These are phyloP conservation scores for Corythornis cristatus DNA, from an alignment of 2,113 vertebrate genomes.

Conservation along the genomic window DNA sequence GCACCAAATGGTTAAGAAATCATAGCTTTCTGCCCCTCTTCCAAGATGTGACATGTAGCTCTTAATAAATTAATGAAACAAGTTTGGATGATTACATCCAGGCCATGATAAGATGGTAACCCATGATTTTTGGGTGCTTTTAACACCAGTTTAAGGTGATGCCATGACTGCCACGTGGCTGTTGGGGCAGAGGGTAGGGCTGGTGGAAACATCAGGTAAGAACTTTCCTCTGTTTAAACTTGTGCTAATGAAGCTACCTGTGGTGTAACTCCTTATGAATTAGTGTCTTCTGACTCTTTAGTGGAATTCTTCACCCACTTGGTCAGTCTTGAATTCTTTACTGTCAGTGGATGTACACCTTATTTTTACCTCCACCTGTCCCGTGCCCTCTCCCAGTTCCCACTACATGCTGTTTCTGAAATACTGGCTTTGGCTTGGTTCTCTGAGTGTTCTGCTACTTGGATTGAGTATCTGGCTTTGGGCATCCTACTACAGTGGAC, in stretches of 20 bases:
- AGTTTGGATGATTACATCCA: not conserved
- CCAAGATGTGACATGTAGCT: not conserved
- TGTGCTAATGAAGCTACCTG: slow-evolving; percentile 71
- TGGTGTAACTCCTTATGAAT: slow-evolving; percentile 87
- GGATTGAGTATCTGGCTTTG: slow-evolving; percentile 77
- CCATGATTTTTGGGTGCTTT: not conserved
- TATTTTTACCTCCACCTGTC: slow-evolving; percentile 61
- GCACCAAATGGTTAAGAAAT: not conserved
- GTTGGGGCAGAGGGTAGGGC: slow-evolving; percentile 8
- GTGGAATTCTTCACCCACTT: slow-evolving; percentile 66
- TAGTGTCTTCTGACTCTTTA: slow-evolving; percentile 67
- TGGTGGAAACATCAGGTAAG: slow-evolving; percentile 51
- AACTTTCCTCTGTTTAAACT: not conserved
- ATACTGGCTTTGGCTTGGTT: slow-evolving; percentile 75
- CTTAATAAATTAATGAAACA: not conserved
- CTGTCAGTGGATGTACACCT: slow-evolving; percentile 67
- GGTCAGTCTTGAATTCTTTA: slow-evolving; percentile 71
- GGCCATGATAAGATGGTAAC: not conserved
- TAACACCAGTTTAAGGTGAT: slow-evolving; percentile 2
- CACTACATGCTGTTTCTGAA: slow-evolving; percentile 67
- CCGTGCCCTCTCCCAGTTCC: slow-evolving; percentile 29
- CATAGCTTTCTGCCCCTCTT: not conserved
- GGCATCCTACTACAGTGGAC: slow-evolving; percentile 73
- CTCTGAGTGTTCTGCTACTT: slow-evolving; percentile 76
- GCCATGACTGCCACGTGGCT: not conserved